phyloP scores from a whole-genome alignment of 2,113 vertebrate species.

The Lucifuga dentata region DNA sequence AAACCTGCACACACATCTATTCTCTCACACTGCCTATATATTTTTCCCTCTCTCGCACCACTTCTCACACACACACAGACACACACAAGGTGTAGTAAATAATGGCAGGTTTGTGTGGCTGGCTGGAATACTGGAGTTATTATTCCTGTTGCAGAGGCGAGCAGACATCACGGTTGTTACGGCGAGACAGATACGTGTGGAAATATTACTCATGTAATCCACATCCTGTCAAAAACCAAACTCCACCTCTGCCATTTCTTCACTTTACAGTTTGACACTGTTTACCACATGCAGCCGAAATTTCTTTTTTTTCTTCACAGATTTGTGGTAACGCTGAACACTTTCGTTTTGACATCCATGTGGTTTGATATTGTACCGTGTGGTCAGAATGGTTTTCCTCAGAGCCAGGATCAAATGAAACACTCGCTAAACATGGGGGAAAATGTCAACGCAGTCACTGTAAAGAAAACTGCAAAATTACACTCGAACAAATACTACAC shows the following conservation, averaged over 20 bases:
- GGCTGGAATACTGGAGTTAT: constrained; percentile 59
- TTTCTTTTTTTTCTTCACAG: background rate
- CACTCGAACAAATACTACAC: too few species aligned
- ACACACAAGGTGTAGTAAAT: constrained; percentile 47
- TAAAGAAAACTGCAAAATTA: too few species aligned
- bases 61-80: constrained; percentile 20
- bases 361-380: constrained; percentile 24
- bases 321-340: constrained; percentile 28
- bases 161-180: constrained; percentile 51
- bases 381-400: constrained; percentile 13
- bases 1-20: background rate
- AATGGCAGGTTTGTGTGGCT: constrained; percentile 52
- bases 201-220: constrained; percentile 68
- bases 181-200: constrained; percentile 61
- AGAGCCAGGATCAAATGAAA: constrained; percentile 35
- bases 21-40: too few species aligned
- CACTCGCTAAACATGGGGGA: constrained; percentile 7
- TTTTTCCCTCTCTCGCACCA: too few species aligned
- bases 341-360: constrained; percentile 37
- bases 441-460: background rate
- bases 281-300: constrained; percentile 45
- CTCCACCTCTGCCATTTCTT: constrained; percentile 32
- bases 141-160: constrained; percentile 60
- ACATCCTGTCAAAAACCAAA: constrained; percentile 44
- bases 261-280: constrained; percentile 37